Conservation (phyloP, 2,888 invertebrate species). For the Alentia gelatinosa region DNA sequence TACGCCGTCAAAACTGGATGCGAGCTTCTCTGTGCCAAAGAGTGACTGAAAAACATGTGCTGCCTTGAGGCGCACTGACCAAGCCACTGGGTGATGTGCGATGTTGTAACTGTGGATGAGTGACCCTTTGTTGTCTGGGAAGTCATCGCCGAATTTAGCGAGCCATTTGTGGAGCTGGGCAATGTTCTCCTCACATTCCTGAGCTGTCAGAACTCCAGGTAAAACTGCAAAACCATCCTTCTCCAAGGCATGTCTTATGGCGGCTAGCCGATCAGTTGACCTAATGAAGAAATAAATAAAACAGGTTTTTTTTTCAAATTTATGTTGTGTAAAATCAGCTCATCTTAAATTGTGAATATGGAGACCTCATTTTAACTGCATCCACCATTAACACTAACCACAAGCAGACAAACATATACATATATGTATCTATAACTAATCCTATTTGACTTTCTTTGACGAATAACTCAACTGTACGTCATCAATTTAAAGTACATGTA, state of each 20-base stretch:
- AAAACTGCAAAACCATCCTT: constrained; percentile 71
- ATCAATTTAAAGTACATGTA: no score
- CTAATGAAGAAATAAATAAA: no score
- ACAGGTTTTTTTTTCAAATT: no score
- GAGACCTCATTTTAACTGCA: no score
- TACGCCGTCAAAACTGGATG: constrained; percentile 73
- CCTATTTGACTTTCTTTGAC: no score
- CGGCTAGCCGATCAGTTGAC: no score
- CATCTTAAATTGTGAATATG: no score
- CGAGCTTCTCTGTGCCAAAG: constrained; percentile 74
- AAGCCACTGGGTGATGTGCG: constrained; percentile 71
- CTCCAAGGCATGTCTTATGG: constrained; percentile 61
- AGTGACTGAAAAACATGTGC: constrained; percentile 72
- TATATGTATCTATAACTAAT: no score
- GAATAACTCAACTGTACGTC: no score
- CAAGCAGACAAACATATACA: no score
- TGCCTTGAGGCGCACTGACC: constrained; percentile 70
- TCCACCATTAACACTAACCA: no score
- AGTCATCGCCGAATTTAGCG: constrained; percentile 63
- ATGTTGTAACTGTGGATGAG: constrained; percentile 72
- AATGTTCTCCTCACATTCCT: constrained; percentile 68
- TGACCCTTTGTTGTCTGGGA: constrained; percentile 66
- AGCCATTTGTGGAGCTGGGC: constrained; percentile 69
- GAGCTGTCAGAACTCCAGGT: constrained; percentile 62
- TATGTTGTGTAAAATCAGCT: no score